Base-by-base conservation (phyloP, 2,888 invertebrate species). In the Ormyrus rosae region DNA sequence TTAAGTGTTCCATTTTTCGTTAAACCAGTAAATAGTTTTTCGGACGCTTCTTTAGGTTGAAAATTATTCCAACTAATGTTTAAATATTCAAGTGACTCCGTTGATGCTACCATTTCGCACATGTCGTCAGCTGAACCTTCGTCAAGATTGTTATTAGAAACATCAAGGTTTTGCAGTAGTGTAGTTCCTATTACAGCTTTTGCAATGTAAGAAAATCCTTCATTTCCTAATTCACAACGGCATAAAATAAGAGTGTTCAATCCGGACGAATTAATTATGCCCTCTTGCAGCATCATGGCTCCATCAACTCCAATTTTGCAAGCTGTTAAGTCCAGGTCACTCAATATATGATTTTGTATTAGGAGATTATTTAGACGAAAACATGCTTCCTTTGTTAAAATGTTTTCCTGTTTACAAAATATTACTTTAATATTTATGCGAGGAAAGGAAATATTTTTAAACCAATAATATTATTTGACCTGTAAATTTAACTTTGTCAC, bases 11-110 rank as follows among this genome's bases (percentile, higher is more conserved):
- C 84, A 84, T 91, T 92, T 50, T 85, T 83, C 3, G 76, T 55
- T 4, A 93, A 84, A 6, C 89, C 91, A 56, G 84, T 84, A 76
- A 90, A 89, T 46, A 93, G 83, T 73, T 81, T 86, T 82, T 88
- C 91, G 83, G 90, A 90, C 34, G 89, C 91, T 88, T 83, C 81
- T n/a, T 69, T 85, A 77, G 91, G 86, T 70, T 89, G 90, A 48
- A 93, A 90, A 61, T 90, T 90, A 86, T 93, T 94, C 92, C 93
- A 92, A 0, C 92, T 91, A 65, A 93, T 88, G 87, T 93, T 91
- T 11, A 94, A 84, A 53, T 89, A 86, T 82, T 91, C 89, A n/a
- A 93, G 84, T 1, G 86, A 86, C 48, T 88, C 88, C 80, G 92
- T 92, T 77, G 90, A 89, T 10, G 83, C 81, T 51, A 92, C 83